phyloP scores from a whole-genome alignment of 2,888 invertebrate genomes.

The Loripinus fragilis region DNA sequence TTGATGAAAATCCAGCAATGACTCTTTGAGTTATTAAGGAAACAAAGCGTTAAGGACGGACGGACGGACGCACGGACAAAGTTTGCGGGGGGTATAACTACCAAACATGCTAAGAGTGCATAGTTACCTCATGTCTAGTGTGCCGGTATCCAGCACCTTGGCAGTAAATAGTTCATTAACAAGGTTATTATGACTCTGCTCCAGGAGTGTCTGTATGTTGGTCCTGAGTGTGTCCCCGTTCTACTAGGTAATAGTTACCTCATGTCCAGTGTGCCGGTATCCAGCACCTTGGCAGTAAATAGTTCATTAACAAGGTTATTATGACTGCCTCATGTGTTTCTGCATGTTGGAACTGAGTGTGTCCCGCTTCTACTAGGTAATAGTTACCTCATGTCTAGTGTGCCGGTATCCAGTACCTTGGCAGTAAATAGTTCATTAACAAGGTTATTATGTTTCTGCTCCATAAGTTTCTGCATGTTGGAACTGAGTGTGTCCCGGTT shows the following conservation, averaged over 20 bases:
- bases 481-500: no score
- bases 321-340: no score
- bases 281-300: not conserved
- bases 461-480: not conserved
- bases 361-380: no score
- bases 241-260: constrained; percentile 62
- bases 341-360: no score
- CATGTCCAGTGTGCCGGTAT: not conserved
- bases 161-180: constrained; percentile 75
- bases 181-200: constrained; percentile 72
- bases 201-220: constrained; percentile 73
- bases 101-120: no score
- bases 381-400: constrained; percentile 39
- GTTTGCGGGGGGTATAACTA: no score
- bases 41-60: no score
- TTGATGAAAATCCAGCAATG: no score
- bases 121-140: no score
- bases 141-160: constrained; percentile 70
- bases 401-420: constrained; percentile 70
- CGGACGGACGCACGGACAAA: no score
- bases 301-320: no score
- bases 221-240: constrained; percentile 75
- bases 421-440: constrained; percentile 74
- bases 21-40: no score
- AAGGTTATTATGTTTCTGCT: constrained; percentile 71